Conservation (phyloP, 2,113 vertebrate species). For the Nestor notabilis region DNA sequence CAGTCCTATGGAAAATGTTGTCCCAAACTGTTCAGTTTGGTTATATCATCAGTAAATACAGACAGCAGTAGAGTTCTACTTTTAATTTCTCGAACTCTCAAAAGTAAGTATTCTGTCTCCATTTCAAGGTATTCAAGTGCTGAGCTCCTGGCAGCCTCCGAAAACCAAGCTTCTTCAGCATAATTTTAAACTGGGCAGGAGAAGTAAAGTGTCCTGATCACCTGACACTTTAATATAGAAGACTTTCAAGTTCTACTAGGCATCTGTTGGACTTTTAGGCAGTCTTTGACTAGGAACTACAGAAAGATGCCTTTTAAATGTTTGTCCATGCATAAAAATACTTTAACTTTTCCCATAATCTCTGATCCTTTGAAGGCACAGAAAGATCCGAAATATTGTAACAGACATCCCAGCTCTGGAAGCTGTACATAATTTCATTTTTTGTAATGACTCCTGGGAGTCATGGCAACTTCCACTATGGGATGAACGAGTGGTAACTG, state of each 20-base stretch:
- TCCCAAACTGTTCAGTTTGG: background rate
- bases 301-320: background rate
- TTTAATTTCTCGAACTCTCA: background rate
- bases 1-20: background rate
- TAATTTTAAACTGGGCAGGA: background rate
- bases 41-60: background rate
- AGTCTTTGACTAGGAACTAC: background rate
- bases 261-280: background rate
- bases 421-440: background rate
- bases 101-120: background rate
- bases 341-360: background rate
- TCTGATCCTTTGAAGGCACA: background rate
- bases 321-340: background rate
- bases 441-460: background rate
- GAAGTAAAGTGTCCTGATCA: background rate
- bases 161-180: background rate
- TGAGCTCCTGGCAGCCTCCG: background rate
- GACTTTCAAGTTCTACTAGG: background rate
- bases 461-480: background rate
- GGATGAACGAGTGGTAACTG: background rate
- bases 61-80: background rate
- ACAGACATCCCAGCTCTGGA: background rate
- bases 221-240: background rate
- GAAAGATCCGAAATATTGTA: background rate
- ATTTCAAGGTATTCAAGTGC: background rate